Evolutionary conservation across 1,140 invertebrate genomes (phyloP).

Genomic region (Sitobion miscanthi): DNA sequence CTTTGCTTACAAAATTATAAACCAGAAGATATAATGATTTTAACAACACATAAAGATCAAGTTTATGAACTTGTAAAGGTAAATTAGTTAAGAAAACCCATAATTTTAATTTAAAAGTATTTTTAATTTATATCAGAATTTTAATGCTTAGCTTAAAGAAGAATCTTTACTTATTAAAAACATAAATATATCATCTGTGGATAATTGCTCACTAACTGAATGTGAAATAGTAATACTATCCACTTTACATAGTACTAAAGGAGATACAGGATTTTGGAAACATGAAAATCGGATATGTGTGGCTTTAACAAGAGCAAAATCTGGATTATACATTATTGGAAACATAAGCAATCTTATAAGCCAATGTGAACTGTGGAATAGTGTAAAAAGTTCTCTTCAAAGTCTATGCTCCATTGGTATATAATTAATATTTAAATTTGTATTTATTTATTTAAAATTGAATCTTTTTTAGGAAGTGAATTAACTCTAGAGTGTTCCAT

Average conservation of each 20-base stretch:
- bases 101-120: not conserved
- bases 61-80: slow-evolving; percentile 61
- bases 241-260: slow-evolving; percentile 76
- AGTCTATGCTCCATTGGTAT: slow-evolving; percentile 63
- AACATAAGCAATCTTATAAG: slow-evolving; percentile 71
- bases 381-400: slow-evolving; percentile 65
- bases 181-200: slow-evolving; percentile 74
- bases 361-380: slow-evolving; percentile 64
- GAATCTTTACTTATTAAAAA: slow-evolving; percentile 58
- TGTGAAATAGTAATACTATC: slow-evolving; percentile 84
- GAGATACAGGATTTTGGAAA: slow-evolving; percentile 79
- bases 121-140: not conserved
- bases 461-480: slow-evolving; percentile 42
- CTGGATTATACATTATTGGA: slow-evolving; percentile 71
- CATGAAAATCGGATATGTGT: slow-evolving; percentile 82
- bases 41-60: slow-evolving; percentile 72
- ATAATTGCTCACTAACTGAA: slow-evolving; percentile 88
- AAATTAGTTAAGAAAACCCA: not conserved
- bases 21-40: slow-evolving; percentile 70
- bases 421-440: not conserved
- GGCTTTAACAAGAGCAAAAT: slow-evolving; percentile 80
- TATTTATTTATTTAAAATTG: not conserved
- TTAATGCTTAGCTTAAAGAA: slow-evolving; percentile 51
- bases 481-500: slow-evolving; percentile 45
- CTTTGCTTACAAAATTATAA: slow-evolving; percentile 69